phyloP scores from a whole-genome alignment of 2,888 invertebrate genomes.

The Cantharis nigra region DNA sequence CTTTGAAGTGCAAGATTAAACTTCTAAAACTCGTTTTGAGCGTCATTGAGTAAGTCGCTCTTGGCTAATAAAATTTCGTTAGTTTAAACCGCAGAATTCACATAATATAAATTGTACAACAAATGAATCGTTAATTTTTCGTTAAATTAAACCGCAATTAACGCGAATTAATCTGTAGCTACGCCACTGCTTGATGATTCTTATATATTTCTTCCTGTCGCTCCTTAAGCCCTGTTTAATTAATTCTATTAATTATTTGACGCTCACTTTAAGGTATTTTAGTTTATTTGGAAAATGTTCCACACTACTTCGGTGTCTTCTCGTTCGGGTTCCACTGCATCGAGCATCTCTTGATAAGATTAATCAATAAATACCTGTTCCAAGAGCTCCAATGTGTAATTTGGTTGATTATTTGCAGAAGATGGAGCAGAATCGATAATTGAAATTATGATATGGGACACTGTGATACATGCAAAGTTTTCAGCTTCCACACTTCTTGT shows the following conservation, averaged over 20 bases:
- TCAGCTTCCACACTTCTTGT: conserved; percentile 3
- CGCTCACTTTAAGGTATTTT: background rate
- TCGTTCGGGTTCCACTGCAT: background rate
- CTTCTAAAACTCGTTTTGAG: background rate
- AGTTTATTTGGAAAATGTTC: background rate
- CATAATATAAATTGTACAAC: background rate
- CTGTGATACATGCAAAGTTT: background rate
- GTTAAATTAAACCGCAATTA: background rate
- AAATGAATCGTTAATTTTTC: background rate
- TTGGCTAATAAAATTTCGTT: background rate
- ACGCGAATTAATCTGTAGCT: background rate
- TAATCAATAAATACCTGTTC: background rate
- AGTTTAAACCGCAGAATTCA: background rate
- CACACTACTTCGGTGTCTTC: background rate
- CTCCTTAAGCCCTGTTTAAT: background rate
- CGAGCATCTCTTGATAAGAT: background rate
- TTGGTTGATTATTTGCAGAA: background rate
- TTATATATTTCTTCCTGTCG: background rate
- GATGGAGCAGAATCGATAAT: background rate
- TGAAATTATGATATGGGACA: background rate
- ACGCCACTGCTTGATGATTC: background rate
- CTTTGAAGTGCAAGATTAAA: background rate
- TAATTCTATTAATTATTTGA: background rate
- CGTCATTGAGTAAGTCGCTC: background rate
- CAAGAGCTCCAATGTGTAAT: background rate